Conservation (phyloP, 35 echinoderm and acorn worm species). For the Lytechinus pictus region DNA sequence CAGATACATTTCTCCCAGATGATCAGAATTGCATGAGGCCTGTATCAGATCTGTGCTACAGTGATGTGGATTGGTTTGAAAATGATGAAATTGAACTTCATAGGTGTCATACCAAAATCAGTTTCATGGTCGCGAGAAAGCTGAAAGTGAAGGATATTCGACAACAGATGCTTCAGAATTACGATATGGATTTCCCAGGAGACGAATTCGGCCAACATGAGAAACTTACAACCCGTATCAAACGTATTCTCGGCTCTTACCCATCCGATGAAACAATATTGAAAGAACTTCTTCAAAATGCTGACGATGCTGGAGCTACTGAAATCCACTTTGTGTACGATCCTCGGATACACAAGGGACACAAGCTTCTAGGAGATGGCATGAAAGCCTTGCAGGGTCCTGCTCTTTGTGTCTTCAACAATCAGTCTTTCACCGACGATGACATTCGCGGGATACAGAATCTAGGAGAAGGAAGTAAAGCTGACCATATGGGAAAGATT, state of each 20-base stretch:
- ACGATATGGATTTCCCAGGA: slow-evolving; percentile 42
- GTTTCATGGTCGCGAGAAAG: neutral
- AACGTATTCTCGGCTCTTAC: slow-evolving; percentile 74
- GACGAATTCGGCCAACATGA: slow-evolving; percentile 84
- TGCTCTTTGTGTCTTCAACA: slow-evolving; percentile 83
- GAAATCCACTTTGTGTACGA: slow-evolving; percentile 92
- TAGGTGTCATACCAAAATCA: slow-evolving; percentile 53
- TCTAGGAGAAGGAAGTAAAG: slow-evolving; percentile 79
- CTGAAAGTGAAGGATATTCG: slow-evolving; percentile 64
- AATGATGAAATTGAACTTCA: neutral
- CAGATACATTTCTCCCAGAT: slow-evolving; percentile 62
- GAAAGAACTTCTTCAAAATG: slow-evolving; percentile 79
- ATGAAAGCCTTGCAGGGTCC: slow-evolving; percentile 75
- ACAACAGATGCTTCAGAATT: slow-evolving; percentile 53
- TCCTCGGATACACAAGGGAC: slow-evolving; percentile 32
- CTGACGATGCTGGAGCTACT: slow-evolving; percentile 90
- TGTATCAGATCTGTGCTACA: slow-evolving; percentile 36
- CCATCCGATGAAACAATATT: slow-evolving; percentile 71
- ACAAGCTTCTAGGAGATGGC: slow-evolving; percentile 57
- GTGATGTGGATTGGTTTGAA: slow-evolving; percentile 63
- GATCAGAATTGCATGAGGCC: neutral
- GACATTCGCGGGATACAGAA: slow-evolving; percentile 88
- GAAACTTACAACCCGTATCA: slow-evolving; percentile 78
- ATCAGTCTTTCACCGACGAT: slow-evolving; percentile 72
- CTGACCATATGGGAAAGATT: slow-evolving; percentile 43